A percentile compares a stretch with the other conserved stretches of the same genome.
Evolutionary conservation across 2,888 invertebrate species (phyloP).

Genomic region (Branchellion lobata): DNA sequence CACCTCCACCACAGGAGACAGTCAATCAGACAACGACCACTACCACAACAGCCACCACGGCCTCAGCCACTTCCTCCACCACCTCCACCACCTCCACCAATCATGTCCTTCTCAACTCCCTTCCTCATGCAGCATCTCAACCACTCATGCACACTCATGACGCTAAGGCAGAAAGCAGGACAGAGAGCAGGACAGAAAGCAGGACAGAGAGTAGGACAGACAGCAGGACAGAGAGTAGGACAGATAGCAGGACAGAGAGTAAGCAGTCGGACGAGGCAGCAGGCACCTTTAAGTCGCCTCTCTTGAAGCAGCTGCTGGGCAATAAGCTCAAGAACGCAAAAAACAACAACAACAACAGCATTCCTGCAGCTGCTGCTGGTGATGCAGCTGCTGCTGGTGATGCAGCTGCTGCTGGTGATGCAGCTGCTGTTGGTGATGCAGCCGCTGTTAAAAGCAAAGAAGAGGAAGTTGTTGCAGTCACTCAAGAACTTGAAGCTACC

Average conservation of each 20-base stretch:
- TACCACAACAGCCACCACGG: background rate
- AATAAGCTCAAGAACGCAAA: constrained; percentile 42
- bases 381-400: too few relatives aligned
- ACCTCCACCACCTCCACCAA: background rate
- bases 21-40: background rate
- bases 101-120: background rate
- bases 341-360: background rate
- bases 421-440: too few relatives aligned
- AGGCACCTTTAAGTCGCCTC: constrained; percentile 57
- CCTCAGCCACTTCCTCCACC: background rate
- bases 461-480: too few relatives aligned
- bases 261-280: constrained; percentile 39
- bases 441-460: too few relatives aligned
- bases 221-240: too few relatives aligned
- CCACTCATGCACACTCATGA: constrained; percentile 1
- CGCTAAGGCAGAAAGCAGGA: too few relatives aligned
- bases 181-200: too few relatives aligned
- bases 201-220: too few relatives aligned
- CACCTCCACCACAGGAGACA: background rate
- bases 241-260: too few relatives aligned
- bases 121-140: constrained; percentile 14
- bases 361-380: background rate
- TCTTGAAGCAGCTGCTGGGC: constrained; percentile 56
- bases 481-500: background rate
- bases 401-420: too few relatives aligned